A percentile compares a stretch with the other conserved stretches of the same genome.
Evolutionary conservation across 1,140 invertebrate species (phyloP).

Genomic region (Octopus sinensis): DNA sequence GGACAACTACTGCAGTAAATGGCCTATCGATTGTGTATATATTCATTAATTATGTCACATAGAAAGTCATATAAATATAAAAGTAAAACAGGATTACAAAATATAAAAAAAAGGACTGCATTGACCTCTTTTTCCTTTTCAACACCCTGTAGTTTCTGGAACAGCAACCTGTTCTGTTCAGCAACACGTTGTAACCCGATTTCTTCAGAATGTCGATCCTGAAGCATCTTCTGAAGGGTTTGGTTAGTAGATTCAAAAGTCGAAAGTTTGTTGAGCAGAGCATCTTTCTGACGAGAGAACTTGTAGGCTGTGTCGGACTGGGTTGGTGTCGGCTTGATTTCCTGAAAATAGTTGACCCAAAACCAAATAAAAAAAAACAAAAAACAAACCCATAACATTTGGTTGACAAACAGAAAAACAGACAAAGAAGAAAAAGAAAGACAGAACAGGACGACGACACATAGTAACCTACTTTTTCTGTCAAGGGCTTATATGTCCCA

Average conservation of each 20-base stretch:
- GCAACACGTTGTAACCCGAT: slow-evolving; percentile 39
- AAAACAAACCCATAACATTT: no score
- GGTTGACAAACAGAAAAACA: no score
- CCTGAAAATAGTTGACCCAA: slow-evolving; percentile 22
- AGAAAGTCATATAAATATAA: neutral
- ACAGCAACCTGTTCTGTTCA: slow-evolving; percentile 51
- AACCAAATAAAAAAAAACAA: no score
- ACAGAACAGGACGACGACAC: no score
- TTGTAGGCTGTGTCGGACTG: slow-evolving; percentile 31
- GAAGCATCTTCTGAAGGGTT: slow-evolving; percentile 43
- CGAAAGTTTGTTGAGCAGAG: slow-evolving; percentile 49
- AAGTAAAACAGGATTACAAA: neutral
- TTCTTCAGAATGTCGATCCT: slow-evolving; percentile 52
- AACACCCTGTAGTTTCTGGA: slow-evolving; percentile 45
- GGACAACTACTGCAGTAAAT: neutral
- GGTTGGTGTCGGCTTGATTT: slow-evolving; percentile 35
- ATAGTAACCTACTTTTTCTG: no score
- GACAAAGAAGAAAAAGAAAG: no score
- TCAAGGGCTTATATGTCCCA: no score
- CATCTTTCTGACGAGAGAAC: slow-evolving; percentile 48
- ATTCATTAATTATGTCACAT: no score
- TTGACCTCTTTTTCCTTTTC: slow-evolving; percentile 48
- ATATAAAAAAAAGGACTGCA: neutral
- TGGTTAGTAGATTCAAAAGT: slow-evolving; percentile 55
- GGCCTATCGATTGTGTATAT: neutral